Conservation (phyloP, 1,140 invertebrate genomes). For the Drosophila ogumai region DNA sequence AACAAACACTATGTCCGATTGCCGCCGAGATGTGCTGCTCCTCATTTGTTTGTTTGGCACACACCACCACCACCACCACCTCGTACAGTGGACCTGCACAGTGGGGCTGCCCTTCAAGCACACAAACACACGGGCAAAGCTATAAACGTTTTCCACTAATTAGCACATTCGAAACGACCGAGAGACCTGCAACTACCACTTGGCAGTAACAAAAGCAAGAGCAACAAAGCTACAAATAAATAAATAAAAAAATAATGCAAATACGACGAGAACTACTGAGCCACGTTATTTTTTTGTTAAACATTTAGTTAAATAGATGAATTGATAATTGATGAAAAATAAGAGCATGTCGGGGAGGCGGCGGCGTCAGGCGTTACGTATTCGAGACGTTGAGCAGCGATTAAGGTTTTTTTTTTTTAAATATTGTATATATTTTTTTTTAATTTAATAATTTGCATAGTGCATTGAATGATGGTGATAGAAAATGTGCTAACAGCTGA, state of each 20-base stretch:
- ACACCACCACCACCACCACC: neutral
- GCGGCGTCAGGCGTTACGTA: slow-evolving; percentile 14
- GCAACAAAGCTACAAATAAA: slow-evolving; percentile 3
- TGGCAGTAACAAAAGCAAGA: slow-evolving; percentile 26
- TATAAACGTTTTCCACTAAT: slow-evolving; percentile 76
- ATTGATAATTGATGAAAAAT: slow-evolving; percentile 48
- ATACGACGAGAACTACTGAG: slow-evolving; percentile 30
- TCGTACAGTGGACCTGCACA: slow-evolving; percentile 35
- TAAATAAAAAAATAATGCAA: slow-evolving; percentile 27
- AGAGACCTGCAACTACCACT: slow-evolving; percentile 13
- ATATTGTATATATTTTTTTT: neutral
- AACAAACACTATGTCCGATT: slow-evolving; percentile 26
- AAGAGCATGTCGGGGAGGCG: slow-evolving; percentile 10
- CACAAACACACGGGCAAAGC: slow-evolving; percentile 28
- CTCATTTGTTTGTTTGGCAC: slow-evolving; percentile 29
- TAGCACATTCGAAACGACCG: slow-evolving; percentile 62
- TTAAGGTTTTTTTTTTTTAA: neutral
- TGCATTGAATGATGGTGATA: slow-evolving; percentile 23
- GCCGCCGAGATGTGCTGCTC: slow-evolving; percentile 1
- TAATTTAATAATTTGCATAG: slow-evolving; percentile 33
- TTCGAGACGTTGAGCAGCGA: slow-evolving; percentile 1
- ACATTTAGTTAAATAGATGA: slow-evolving; percentile 44
- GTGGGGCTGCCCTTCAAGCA: slow-evolving; percentile 60
- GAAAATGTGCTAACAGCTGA: slow-evolving; percentile 27
- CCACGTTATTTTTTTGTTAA: slow-evolving; percentile 40